Evolutionary conservation across 2,888 invertebrate genomes (phyloP).

Genomic region (Eupeodes luniger): DNA sequence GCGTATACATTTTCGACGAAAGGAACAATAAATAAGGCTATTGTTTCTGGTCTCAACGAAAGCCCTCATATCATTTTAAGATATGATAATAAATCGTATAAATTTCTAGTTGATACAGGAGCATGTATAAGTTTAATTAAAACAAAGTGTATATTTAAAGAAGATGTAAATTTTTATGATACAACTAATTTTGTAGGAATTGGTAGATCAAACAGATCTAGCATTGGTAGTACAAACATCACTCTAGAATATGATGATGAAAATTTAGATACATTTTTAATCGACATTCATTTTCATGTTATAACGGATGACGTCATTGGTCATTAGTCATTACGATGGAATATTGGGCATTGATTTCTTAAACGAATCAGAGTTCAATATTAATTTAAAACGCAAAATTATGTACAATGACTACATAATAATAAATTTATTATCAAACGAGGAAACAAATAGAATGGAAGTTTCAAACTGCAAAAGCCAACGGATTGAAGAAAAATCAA

Average conservation of each 20-base stretch:
- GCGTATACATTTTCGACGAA: slow-evolving; percentile 34
- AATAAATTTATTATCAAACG: slow-evolving; percentile 23
- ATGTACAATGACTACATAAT: slow-evolving; percentile 31
- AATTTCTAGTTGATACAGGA: too few species aligned
- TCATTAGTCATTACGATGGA: slow-evolving; percentile 45
- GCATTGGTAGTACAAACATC: too few species aligned
- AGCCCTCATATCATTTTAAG: too few species aligned
- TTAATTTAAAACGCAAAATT: slow-evolving; percentile 34
- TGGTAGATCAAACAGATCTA: too few species aligned
- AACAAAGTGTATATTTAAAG: slow-evolving; percentile 14
- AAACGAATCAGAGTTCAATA: slow-evolving; percentile 33
- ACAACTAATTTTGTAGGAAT: too few species aligned
- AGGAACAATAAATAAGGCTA: slow-evolving; percentile 33
- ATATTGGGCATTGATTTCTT: slow-evolving; percentile 49
- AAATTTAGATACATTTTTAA: neutral
- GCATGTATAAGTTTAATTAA: neutral
- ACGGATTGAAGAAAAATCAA: too few species aligned
- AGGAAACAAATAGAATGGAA: neutral
- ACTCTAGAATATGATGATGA: too few species aligned
- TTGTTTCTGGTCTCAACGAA: too few species aligned
- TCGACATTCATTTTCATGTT: slow-evolving; percentile 23
- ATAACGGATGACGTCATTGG: slow-evolving; percentile 42
- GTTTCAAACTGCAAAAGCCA: too few species aligned
- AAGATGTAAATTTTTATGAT: too few species aligned
- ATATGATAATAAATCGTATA: too few species aligned